Percentiles rank a stretch among this genome's conserved stretches.
Conservation (phyloP, 2,888 invertebrate genomes). For the Heliconius hortense region DNA sequence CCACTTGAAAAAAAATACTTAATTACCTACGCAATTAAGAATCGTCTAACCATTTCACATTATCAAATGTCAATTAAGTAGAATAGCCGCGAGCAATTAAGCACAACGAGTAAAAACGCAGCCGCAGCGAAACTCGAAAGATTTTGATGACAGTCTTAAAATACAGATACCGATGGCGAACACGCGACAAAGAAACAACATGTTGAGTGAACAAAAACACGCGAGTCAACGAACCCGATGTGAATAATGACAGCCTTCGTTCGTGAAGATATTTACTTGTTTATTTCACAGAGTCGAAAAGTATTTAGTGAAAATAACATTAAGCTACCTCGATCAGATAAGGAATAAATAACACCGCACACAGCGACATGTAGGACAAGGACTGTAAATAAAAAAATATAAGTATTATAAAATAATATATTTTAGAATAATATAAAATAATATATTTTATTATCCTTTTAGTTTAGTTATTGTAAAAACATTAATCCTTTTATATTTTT, state of each 20-base stretch:
- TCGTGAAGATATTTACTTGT: slow-evolving; percentile 23
- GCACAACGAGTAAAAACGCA: not conserved
- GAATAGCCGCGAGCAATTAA: not conserved
- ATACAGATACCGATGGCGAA: slow-evolving; percentile 5
- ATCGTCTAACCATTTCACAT: not conserved
- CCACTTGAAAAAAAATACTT: not conserved
- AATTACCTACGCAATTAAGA: not conserved
- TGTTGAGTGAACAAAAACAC: slow-evolving; percentile 24
- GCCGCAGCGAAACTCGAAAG: not conserved
- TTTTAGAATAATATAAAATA: too few species aligned
- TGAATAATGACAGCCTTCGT: slow-evolving; percentile 25
- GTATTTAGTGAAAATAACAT: not conserved
- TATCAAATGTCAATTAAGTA: slow-evolving; percentile 4
- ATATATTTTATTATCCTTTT: too few species aligned
- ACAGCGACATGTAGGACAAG: not conserved
- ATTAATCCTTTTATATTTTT: not conserved
- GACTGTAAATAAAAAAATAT: not conserved
- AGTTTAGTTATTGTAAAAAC: too few species aligned
- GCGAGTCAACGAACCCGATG: slow-evolving; percentile 33
- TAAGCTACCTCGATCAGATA: not conserved
- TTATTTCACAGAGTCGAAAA: slow-evolving; percentile 24
- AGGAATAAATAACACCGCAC: not conserved
- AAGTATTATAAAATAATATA: too few species aligned
- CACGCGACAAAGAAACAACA: slow-evolving; percentile 31
- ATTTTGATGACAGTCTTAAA: slow-evolving; percentile 26